Base-by-base conservation (phyloP, 2,797 vertebrate genomes). In the Anomalospiza imberbis region DNA sequence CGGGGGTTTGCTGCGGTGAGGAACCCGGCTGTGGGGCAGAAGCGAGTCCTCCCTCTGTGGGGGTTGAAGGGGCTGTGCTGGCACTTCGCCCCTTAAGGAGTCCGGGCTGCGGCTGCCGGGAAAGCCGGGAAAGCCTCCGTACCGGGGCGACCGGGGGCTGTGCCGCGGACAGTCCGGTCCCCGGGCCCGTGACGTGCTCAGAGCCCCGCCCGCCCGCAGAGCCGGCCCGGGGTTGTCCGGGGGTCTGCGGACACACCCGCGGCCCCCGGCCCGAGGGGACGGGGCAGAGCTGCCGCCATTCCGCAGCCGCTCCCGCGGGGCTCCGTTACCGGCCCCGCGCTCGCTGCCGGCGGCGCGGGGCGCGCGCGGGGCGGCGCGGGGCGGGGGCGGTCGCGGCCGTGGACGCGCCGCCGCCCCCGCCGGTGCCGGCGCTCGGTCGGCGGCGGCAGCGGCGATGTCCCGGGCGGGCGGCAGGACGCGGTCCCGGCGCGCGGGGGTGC, bases 401-500 rank as follows among this genome's bases (percentile, higher is more conserved):
- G 66, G 66, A 68, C 66, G 66, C 66, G 66, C 66, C 8, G 34
- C 34, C 66, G 48, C 48, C 67, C 29, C 65, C 58, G 75, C 70
- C 65, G 82, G 89, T 83, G 57, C 84, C 54, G 76, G 76, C 42
- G 77, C 86, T 44, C 63, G 62, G 26, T 38, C 95, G 77, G 63
- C 53, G 97, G 97, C 96, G 97, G 92, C 58, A 36, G 94, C 79
- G 96, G 94, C 85, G 81, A 96, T 76, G 95, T 98, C 97, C 87
- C 98, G 99, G 84, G 95, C 98, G 17, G 96, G 98, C 72, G 97
- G 97, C 78, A 98, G 98, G 92, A 96, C 98, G 94, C 98, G 98
- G 88, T 98, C 98, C 93, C 99, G 99, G 89, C 99, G 99, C 96
- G 99, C 99, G 19, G 99, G 99, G 82, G 98, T 99, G 60, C 98